Percentiles rank a stretch among this genome's conserved stretches.
phyloP scores from a whole-genome alignment of 92 coral and sea anemone species.

The Hydrozoanthus gracilis region DNA sequence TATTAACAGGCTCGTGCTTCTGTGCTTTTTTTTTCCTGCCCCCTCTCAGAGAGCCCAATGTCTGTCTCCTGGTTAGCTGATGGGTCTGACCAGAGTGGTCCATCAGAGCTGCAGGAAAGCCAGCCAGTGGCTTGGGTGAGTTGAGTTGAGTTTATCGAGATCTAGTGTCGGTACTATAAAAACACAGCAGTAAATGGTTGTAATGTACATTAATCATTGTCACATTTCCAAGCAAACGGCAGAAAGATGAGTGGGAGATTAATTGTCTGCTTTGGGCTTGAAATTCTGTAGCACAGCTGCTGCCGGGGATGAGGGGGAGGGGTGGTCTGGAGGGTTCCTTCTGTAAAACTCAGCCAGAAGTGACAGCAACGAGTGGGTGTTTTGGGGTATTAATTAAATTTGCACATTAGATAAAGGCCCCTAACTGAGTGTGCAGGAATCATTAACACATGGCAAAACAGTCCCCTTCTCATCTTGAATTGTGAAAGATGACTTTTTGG shows the following conservation, averaged over 20 bases:
- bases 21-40: slow-evolving; percentile 8
- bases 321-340: slow-evolving; percentile 3
- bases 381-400: background rate
- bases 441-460: slow-evolving; percentile 3
- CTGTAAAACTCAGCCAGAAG: background rate
- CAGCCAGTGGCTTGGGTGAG: slow-evolving; percentile 12
- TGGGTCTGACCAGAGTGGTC: slow-evolving; percentile 1
- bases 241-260: slow-evolving; percentile 8
- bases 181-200: slow-evolving; percentile 4
- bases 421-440: slow-evolving; percentile 13
- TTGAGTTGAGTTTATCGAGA: background rate
- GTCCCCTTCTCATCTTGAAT: background rate
- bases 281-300: slow-evolving; percentile 9
- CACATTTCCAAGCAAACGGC: slow-evolving; percentile 10
- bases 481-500: background rate
- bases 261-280: slow-evolving; percentile 9
- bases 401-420: slow-evolving; percentile 6
- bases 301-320: slow-evolving; percentile 10
- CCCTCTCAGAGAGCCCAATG: background rate
- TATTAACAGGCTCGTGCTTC: slow-evolving; percentile 9
- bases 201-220: background rate
- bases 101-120: slow-evolving; percentile 3
- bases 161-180: background rate
- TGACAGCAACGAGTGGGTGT: background rate
- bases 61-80: slow-evolving; percentile 10